Conservation (phyloP, 2,888 invertebrate species). For the Chymomyza caudatula region DNA sequence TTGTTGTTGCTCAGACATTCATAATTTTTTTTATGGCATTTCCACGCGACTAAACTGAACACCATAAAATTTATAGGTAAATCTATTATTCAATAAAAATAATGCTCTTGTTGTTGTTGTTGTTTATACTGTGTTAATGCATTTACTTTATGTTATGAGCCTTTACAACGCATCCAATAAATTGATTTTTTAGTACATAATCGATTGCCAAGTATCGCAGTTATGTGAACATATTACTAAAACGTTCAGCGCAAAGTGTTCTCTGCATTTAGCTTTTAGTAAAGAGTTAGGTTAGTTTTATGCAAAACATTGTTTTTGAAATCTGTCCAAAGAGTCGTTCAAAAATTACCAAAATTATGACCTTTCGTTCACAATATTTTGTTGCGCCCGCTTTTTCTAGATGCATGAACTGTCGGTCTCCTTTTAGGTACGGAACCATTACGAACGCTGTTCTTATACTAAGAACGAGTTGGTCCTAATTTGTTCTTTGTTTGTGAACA, state of each 20-base stretch:
- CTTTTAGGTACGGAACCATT: no score
- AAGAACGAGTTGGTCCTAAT: no score
- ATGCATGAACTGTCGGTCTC: no score
- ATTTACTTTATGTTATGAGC: neutral
- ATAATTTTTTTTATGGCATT: slow-evolving; percentile 58
- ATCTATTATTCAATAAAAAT: slow-evolving; percentile 42
- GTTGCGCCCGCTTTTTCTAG: no score
- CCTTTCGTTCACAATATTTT: no score
- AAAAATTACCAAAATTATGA: no score
- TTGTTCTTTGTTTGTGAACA: no score
- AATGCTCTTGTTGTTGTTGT: neutral
- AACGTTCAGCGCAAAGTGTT: neutral
- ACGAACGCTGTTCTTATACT: no score
- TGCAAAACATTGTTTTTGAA: no score
- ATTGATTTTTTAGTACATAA: neutral
- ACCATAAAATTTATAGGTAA: slow-evolving; percentile 48
- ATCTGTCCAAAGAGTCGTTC: no score
- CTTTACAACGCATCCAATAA: neutral
- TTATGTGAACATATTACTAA: neutral
- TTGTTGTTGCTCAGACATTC: slow-evolving; percentile 39
- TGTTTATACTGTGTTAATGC: neutral
- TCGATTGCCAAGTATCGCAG: neutral
- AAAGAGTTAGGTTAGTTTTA: no score
- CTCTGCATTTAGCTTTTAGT: neutral
- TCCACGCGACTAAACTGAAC: slow-evolving; percentile 59